Evolutionary conservation across 2,113 vertebrate species (phyloP).

Genomic region (Ailurus styani): DNA sequence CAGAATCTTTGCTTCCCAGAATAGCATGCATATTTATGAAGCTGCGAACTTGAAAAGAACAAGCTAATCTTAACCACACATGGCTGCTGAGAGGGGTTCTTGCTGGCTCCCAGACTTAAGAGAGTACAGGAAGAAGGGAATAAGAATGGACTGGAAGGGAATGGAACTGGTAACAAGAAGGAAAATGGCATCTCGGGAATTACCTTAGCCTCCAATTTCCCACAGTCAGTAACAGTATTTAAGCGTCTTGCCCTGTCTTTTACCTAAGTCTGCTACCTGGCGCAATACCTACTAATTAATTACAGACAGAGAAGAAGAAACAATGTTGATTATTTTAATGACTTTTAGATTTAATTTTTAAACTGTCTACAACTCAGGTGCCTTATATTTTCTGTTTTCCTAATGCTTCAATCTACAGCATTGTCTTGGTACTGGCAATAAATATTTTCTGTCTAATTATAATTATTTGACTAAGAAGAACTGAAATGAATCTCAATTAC

Average conservation of each 20-base stretch:
- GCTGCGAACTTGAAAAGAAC: slow-evolving; percentile 42
- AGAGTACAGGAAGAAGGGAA: neutral
- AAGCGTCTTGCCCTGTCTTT: neutral
- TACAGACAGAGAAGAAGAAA: neutral
- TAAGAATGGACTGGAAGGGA: neutral
- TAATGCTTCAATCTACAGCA: neutral
- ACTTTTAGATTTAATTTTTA: neutral
- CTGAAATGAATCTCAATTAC: slow-evolving; percentile 24
- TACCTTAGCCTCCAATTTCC: neutral
- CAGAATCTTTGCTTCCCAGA: slow-evolving; percentile 43
- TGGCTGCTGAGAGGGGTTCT: neutral
- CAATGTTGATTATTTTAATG: neutral
- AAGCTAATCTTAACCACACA: slow-evolving; percentile 38
- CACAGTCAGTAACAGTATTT: neutral
- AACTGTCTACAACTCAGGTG: neutral
- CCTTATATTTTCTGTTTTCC: neutral
- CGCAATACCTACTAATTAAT: neutral
- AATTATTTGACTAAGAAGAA: slow-evolving; percentile 46
- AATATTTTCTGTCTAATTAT: slow-evolving; percentile 44
- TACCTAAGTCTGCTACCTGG: neutral
- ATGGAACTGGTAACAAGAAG: neutral
- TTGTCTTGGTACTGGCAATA: neutral
- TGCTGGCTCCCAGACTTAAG: neutral
- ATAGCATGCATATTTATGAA: slow-evolving; percentile 50
- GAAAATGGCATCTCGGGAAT: neutral